These are phyloP conservation scores for Acronicta leporina DNA, from an alignment of 2,888 invertebrate genomes.

Conservation along the genomic window DNA sequence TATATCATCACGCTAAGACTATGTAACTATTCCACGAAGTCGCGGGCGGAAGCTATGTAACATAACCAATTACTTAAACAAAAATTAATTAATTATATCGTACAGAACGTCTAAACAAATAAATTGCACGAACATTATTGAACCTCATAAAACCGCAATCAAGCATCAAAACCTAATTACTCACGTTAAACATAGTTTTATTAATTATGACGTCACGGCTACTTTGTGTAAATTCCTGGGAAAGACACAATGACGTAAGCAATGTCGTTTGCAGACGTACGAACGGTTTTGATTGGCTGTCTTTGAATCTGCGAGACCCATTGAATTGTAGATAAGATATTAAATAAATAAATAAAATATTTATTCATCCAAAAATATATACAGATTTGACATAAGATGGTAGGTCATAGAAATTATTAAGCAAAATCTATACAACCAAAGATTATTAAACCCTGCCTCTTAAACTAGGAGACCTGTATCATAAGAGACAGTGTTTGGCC, in stretches of 20 bases:
- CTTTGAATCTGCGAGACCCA: not conserved
- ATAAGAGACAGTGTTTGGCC: too few relatives aligned
- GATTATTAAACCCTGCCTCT: too few relatives aligned
- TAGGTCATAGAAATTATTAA: too few relatives aligned
- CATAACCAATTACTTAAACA: constrained; percentile 4
- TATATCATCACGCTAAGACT: too few relatives aligned
- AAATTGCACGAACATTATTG: constrained; percentile 5
- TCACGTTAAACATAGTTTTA: constrained; percentile 5
- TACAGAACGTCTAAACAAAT: constrained; percentile 8
- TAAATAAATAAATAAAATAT: too few relatives aligned
- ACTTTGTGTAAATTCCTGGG: constrained; percentile 4
- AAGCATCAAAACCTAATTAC: constrained; percentile 28
- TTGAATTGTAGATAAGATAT: too few relatives aligned
- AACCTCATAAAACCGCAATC: constrained; percentile 16
- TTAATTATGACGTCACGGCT: constrained; percentile 22
- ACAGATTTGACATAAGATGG: too few relatives aligned
- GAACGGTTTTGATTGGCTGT: constrained; percentile 25
- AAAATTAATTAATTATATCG: constrained; percentile 17
- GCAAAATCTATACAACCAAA: too few relatives aligned
- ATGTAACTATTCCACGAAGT: too few relatives aligned
- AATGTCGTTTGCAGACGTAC: constrained; percentile 16
- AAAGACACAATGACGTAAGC: constrained; percentile 15
- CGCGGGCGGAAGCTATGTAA: too few relatives aligned
- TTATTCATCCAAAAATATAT: too few relatives aligned
- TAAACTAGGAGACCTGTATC: too few relatives aligned